A percentile compares a stretch with the other conserved stretches of the same genome.
phyloP scores from a whole-genome alignment of 53 echinoderm and acorn worm species.

The Echinarachnius parma region DNA sequence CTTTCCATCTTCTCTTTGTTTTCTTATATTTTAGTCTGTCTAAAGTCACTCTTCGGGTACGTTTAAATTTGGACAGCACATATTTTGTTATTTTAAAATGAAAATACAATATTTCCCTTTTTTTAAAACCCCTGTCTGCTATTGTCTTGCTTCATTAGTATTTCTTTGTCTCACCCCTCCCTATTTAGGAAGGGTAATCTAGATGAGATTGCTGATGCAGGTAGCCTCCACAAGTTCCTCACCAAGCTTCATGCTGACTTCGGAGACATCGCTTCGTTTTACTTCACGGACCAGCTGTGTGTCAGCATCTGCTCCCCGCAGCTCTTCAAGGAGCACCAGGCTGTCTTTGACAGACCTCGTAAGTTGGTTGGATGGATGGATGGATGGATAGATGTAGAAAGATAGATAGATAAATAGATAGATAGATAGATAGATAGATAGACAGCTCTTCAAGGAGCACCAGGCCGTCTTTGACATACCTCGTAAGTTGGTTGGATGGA shows the following conservation, averaged over 20 bases:
- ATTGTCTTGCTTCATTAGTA: neutral
- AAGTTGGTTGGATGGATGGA: slow-evolving; percentile 53
- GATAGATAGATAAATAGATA: too few relatives aligned
- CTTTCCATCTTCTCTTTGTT: too few relatives aligned
- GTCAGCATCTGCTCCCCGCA: slow-evolving; percentile 81
- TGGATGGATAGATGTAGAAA: too few relatives aligned
- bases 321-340: slow-evolving; percentile 65
- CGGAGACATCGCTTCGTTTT: slow-evolving; percentile 83
- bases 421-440: too few relatives aligned
- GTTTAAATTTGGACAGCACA: too few relatives aligned
- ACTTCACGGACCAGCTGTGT: slow-evolving; percentile 57
- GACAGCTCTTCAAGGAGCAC: slow-evolving; percentile 71
- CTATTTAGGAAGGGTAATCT: slow-evolving; percentile 50
- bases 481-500: slow-evolving; percentile 69
- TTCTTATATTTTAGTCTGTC: too few relatives aligned
- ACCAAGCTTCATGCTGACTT: slow-evolving; percentile 60
- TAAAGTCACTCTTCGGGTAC: too few relatives aligned
- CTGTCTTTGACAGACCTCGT: slow-evolving; percentile 82
- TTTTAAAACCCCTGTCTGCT: too few relatives aligned
- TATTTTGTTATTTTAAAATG: too few relatives aligned
- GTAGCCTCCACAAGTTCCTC: slow-evolving; percentile 82
- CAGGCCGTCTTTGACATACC: slow-evolving; percentile 73
- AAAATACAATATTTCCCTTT: too few relatives aligned
- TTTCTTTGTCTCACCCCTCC: neutral
- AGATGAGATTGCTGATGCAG: slow-evolving; percentile 76